Evolutionary conservation across 2,113 vertebrate genomes (phyloP).

Genomic region (Tursiops truncatus): DNA sequence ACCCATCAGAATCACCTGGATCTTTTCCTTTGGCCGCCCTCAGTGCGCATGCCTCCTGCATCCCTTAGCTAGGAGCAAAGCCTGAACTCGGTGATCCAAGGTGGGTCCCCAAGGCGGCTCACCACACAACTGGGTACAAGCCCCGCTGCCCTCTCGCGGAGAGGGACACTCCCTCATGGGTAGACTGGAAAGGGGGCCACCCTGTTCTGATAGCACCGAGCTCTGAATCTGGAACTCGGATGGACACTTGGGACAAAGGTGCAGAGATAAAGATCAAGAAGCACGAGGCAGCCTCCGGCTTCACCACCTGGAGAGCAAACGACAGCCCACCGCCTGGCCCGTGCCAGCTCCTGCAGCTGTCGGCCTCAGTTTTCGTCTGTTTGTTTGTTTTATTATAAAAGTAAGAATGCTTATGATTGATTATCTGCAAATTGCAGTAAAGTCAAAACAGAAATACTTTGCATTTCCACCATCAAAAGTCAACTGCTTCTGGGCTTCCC

Average conservation of each 20-base stretch:
- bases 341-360: rapidly evolving
- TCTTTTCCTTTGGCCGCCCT: not conserved
- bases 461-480: not conserved
- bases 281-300: rapidly evolving
- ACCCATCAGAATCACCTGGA: rapidly evolving
- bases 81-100: rapidly evolving
- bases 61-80: rapidly evolving
- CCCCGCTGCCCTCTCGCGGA: rapidly evolving
- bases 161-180: no score
- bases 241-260: not conserved
- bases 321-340: rapidly evolving
- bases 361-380: not conserved
- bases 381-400: not conserved
- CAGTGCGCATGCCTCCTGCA: not conserved
- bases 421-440: not conserved
- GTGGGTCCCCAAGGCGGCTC: not conserved
- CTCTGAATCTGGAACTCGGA: not conserved
- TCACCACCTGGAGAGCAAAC: rapidly evolving
- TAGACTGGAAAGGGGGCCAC: not conserved
- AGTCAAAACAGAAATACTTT: not conserved
- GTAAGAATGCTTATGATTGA: not conserved
- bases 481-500: not conserved
- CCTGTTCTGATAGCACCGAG: not conserved
- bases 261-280: not conserved
- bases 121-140: no score